A percentile compares a stretch with the other conserved stretches of the same genome.
Evolutionary conservation across 2,113 vertebrate species (phyloP).

Genomic region (Glaucidium brasilianum): DNA sequence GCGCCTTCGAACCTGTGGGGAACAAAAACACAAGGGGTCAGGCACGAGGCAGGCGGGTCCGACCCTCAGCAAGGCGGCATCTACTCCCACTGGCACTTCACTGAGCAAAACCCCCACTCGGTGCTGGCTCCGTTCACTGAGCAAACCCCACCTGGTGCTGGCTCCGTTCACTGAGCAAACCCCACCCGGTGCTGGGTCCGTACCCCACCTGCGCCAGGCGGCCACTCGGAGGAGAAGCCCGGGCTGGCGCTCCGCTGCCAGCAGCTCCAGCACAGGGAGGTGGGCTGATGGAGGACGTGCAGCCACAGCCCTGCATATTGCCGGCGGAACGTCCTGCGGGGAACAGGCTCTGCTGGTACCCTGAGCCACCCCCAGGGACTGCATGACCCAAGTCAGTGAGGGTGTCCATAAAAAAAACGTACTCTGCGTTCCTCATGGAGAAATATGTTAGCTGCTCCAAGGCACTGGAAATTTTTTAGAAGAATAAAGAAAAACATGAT

Average conservation of each 20-base stretch:
- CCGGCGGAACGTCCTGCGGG: not conserved
- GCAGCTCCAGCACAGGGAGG: not conserved
- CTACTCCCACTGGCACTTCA: not conserved
- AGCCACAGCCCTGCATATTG: not conserved
- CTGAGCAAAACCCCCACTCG: not conserved
- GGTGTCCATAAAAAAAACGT: not conserved
- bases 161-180: not conserved
- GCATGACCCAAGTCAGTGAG: not conserved
- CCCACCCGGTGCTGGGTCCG: not conserved
- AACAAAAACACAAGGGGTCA: not conserved
- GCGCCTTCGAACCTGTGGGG: slow-evolving; percentile 87
- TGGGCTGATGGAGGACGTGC: not conserved
- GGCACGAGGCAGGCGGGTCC: not conserved
- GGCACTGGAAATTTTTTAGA: not conserved
- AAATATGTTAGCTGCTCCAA: not conserved
- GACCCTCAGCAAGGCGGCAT: rapidly evolving
- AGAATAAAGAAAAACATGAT: not conserved
- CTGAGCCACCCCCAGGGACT: not conserved
- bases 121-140: not conserved
- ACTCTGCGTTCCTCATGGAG: not conserved
- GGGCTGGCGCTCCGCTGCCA: rapidly evolving
- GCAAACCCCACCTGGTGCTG: not conserved
- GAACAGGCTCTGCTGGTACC: not conserved
- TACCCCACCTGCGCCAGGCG: not conserved
- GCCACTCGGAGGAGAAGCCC: not conserved